Conservation (phyloP, 2,797 vertebrate species). For the Falco berigora region DNA sequence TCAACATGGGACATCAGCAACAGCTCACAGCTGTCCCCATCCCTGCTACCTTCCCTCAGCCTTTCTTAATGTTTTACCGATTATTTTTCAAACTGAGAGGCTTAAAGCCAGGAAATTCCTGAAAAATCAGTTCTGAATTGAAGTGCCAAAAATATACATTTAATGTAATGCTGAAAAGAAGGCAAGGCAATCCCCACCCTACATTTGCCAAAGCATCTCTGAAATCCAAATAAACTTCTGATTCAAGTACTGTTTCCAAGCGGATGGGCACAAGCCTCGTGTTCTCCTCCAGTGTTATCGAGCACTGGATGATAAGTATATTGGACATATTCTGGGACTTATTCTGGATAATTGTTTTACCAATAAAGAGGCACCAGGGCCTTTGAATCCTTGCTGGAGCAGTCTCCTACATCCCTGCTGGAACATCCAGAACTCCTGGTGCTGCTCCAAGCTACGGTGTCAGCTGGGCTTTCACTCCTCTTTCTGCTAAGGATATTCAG, state of each 20-base stretch:
- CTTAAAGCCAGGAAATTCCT: slow-evolving; percentile 7
- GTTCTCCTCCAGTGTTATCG: neutral
- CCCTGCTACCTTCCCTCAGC: neutral
- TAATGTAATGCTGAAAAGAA: neutral
- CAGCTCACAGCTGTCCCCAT: neutral
- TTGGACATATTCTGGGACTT: neutral
- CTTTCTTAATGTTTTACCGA: neutral
- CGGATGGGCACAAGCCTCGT: neutral
- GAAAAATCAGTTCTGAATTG: neutral
- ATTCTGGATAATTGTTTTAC: neutral
- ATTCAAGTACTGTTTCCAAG: neutral
- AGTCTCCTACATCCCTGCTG: neutral
- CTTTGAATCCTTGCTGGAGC: neutral
- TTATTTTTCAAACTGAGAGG: neutral
- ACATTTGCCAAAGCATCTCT: neutral
- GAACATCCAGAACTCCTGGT: neutral
- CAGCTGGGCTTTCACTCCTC: neutral
- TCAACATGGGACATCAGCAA: neutral
- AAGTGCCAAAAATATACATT: neutral
- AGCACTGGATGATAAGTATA: neutral
- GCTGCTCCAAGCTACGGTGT: neutral
- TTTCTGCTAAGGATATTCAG: neutral
- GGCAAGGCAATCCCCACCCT: neutral
- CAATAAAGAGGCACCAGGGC: neutral
- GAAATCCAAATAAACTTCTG: neutral